Percentiles rank a stretch among this genome's conserved stretches.
These are phyloP conservation scores for Heliconius ethilla DNA, from an alignment of 2,888 invertebrate species.

Conservation along the genomic window DNA sequence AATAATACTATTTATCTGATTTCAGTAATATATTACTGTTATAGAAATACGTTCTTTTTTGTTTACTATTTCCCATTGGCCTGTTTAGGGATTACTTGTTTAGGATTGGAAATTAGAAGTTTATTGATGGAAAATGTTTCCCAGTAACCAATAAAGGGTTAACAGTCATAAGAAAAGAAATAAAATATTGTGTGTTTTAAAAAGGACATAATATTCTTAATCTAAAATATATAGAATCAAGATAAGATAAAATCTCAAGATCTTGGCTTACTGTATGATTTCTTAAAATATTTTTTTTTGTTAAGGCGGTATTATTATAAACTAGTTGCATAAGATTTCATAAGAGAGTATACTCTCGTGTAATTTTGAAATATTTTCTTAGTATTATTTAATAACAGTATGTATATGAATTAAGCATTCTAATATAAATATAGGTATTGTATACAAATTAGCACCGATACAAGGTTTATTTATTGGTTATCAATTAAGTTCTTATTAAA, in stretches of 20 bases:
- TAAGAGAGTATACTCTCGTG: background rate
- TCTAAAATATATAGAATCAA: background rate
- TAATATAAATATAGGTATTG: background rate
- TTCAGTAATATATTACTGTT: background rate
- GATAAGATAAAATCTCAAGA: background rate
- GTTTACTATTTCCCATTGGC: background rate
- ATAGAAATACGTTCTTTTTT: background rate
- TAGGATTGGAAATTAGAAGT: background rate
- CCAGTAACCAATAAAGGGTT: background rate
- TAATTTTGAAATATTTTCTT: background rate
- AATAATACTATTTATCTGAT: background rate
- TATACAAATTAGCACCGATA: background rate
- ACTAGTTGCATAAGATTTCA: background rate
- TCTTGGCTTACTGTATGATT: background rate
- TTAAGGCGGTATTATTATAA: background rate
- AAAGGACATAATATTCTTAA: background rate
- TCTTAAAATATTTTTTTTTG: background rate
- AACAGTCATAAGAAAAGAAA: background rate
- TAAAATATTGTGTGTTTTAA: background rate
- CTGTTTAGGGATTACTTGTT: background rate
- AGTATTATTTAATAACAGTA: background rate
- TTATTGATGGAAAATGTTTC: background rate
- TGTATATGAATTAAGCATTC: background rate
- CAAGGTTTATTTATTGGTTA: background rate
- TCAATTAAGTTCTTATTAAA: background rate